Evolutionary conservation across 2,888 invertebrate species (phyloP), one percentile per base, ranked within the genome.

Genomic region (Thecophora atra): DNA sequence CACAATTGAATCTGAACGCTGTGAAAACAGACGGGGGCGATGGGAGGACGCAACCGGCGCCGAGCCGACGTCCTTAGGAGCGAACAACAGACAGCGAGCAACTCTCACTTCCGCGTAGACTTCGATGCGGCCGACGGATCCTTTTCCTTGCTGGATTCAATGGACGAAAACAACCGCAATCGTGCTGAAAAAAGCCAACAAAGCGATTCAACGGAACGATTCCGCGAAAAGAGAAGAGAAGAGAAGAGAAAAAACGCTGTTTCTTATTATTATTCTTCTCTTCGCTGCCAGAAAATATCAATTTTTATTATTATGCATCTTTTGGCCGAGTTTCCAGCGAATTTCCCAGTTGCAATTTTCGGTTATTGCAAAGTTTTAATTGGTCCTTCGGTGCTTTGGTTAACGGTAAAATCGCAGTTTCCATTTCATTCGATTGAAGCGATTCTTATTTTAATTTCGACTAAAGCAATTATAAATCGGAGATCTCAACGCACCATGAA

Each of bases 51-150:
- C 47, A 11, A n/a, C 47, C 17, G 17, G 17, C 47, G 17, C 15
- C 47, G 47, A 11, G 47, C 15, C n/a, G n/a, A 5, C 24, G 13
- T 30, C 17, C 3, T 19, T n/a, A 15, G 28, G 42, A 63, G 19
- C 19, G 63, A 13, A 24, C 30, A 52, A 37, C 66, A 62, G 51
- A 51, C 62, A 62, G 62, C 51, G 60, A 51, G 62, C 60, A 62
- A 28, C 62, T 62, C 51, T 19, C 62, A 44, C 28, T 62, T 67
- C 60, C 60, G 30, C 69, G 69, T 69, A 30, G 52, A 66, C 66
- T 52, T 66, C 19, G 42, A 42, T 42, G 42, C 15, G 44, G 42
- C 63, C 21, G 54, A 21, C 13, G 54, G 11, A 15, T 21, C 6
- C 17, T 63, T 37, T 11, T 42, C 42, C 21, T 63, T 42, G 42